Base-by-base conservation (phyloP, 2,888 invertebrate genomes). In the Phyllotreta cruciferae region DNA sequence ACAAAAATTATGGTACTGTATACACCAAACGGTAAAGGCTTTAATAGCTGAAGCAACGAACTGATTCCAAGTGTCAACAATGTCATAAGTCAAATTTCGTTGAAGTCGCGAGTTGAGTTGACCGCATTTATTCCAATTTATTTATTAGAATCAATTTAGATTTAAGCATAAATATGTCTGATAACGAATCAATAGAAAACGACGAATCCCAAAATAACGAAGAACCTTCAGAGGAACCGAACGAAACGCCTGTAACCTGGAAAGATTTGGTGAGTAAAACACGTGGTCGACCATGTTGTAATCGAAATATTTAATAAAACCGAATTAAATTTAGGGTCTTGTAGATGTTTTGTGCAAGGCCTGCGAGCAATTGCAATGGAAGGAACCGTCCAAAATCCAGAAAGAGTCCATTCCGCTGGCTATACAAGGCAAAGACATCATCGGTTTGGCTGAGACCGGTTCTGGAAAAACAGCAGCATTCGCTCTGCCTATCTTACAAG, bases 401-500 rank as follows among this genome's bases (percentile, higher is more conserved):
- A 88, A 85, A 66, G 97, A 98, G 83, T 87, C 98, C 0, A 92
- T 99, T 74, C 98, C 98, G 0, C 82, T 95, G 1, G 94, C 97
- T 0, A 80, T 99, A 41, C 86, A 92, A 83, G 96, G 96, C 79
- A 90, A 88, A 78, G 90, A 90, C 72, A 80, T 84, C 1, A 84
- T 85, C 61, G 84, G 87, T 0, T 79, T 89, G 58, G 86, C 87
- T 73, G 97, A 97, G 73, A 93, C 93, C 0, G 96, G 96, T 0
- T 96, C 96, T 0, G 96, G 96, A 1, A 99, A 99, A 83, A 99
- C 99, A 0, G 99, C 93, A 4, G 97, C 99, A 0, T 99, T 99
- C 83, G 97, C 97, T 0, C 80, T 99, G 64, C 99, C 99, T 0
- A 98, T 99, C 68, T 81, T 99, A 36, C 98, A 99, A 77, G 86